A percentile compares a stretch with the other conserved stretches of the same genome.
Evolutionary conservation across 2,113 vertebrate species (phyloP).

Genomic region (Mandrillus leucophaeus): DNA sequence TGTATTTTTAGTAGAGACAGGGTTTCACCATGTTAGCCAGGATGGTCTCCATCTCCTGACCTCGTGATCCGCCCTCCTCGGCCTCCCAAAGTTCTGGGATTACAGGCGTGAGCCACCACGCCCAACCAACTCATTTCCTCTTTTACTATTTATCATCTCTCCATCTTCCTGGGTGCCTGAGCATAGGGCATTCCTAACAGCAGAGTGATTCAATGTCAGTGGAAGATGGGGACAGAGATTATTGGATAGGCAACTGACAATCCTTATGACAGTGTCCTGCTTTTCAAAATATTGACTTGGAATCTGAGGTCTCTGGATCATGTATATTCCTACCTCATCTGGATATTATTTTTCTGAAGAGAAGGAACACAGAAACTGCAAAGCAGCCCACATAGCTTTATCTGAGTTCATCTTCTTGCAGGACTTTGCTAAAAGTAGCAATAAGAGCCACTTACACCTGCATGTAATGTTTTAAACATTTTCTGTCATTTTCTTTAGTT

Average conservation of each 20-base stretch:
- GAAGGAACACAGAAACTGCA: not conserved
- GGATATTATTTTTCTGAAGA: not conserved
- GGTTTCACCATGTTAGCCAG: no score
- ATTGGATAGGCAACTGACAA: not conserved
- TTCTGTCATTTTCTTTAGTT: not conserved
- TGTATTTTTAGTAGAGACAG: no score
- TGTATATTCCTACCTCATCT: not conserved
- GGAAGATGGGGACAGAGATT: no score
- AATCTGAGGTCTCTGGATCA: not conserved
- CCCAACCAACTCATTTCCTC: not conserved
- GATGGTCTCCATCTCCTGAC: no score
- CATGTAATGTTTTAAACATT: not conserved
- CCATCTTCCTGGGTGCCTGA: no score
- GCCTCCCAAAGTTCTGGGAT: no score
- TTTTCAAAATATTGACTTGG: not conserved
- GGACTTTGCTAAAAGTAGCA: not conserved
- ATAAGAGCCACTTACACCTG: not conserved
- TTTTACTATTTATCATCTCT: no score
- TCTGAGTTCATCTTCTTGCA: not conserved
- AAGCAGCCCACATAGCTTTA: not conserved
- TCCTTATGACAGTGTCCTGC: not conserved
- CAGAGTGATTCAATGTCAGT: no score
- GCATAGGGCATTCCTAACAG: no score
- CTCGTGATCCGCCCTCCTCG: no score
- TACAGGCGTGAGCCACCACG: no score